Base-by-base conservation (phyloP, 1,140 invertebrate species). In the Diachasmimorpha longicaudata region DNA sequence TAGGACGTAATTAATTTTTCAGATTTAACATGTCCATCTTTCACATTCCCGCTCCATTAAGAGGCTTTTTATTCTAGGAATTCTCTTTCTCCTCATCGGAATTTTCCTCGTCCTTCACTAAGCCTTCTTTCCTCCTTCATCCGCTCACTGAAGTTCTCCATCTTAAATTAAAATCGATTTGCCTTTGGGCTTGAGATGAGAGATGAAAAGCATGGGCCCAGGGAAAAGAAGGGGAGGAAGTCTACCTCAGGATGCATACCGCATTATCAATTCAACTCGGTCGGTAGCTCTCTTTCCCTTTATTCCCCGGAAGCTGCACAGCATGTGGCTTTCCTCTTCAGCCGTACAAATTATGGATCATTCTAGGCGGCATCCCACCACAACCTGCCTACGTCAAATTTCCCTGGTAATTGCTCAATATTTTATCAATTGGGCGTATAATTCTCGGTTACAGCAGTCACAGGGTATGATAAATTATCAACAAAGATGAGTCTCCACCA, bases 111-210 rank as follows among this genome's bases (percentile, higher is more conserved):
- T 6, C 31, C 31, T 31, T 31, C 31, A 31, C 31, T 44, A 36
- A 25, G 5, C 44, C 63, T 36, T 67, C 25, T 21, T n/a, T 46
- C n/a, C 25, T 55, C 16, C 23, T 37, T 74, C 58, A 67, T 74
- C 39, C 23, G 23, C 14, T 31, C 13, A 9, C 37, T 36, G 39
- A 46, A 44, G 58, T 72, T 72, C 71, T 48, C 67, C 58, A 67
- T 74, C 72, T 74, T 74, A 74, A 74, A 74, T 74, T 74, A 74
- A 74, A 74, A 67, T 74, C 58, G 58, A 74, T 74, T 67, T 68
- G 21, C 58, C 72, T 46, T 44, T 21, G 63, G 36, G 72, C 25
- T 44, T 67, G n/a, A 67, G 31, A 63, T 36, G 58, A 63, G 13
- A 63, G 19, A 25, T 25, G 23, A 63, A 63, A 25, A 63, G 55